Evolutionary conservation across 2,797 vertebrate genomes (phyloP), one percentile per base, ranked within the genome.

Genomic region (Platyrinchus mystaceus): DNA sequence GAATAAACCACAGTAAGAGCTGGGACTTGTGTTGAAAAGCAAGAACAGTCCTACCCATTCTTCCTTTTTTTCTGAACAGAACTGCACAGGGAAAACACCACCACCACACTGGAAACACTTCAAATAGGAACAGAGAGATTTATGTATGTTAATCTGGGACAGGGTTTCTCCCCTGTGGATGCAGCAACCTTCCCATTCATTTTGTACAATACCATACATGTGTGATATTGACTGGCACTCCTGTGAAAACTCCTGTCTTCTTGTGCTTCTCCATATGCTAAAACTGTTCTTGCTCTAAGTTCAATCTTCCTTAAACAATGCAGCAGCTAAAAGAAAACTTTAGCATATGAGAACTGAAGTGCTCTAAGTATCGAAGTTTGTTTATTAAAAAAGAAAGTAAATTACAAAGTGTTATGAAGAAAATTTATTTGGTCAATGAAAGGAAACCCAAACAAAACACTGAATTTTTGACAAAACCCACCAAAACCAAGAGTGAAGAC

Each of bases 341-440:
- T 41, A 59, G 11, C 20, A 81, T 66, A 12, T 67, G 47, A 92
- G 24, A 85, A 75, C 5, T 20, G 28, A 46, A 46, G 34, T 7
- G 21, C 13, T 80, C 8, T 50, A 75, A 84, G 9, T 34, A 75
- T 6, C 8, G 20, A 66, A 39, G 22, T 69, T 81, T 75, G 11
- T 39, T 87, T 58, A 49, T 43, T 37, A 49, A 12, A 74, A 77
- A 84, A 64, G 56, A n/a, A 71, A 77, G 59, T 9, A 34, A 88
- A 66, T 34, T 21, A 78, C 58, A 77, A 73, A 28, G 64, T 64
- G 23, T 77, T 84, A 84, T 3, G 6, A 93, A 67, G 26, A 52
- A 7, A 67, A 56, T 96, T 95, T 96, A 97, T 95, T 96, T 67
- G 49, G 36, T 93, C 71, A 89, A 28, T 60, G 90, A 67, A 79